phyloP scores from a whole-genome alignment of 2,888 invertebrate species.

The Papilio protenor region DNA sequence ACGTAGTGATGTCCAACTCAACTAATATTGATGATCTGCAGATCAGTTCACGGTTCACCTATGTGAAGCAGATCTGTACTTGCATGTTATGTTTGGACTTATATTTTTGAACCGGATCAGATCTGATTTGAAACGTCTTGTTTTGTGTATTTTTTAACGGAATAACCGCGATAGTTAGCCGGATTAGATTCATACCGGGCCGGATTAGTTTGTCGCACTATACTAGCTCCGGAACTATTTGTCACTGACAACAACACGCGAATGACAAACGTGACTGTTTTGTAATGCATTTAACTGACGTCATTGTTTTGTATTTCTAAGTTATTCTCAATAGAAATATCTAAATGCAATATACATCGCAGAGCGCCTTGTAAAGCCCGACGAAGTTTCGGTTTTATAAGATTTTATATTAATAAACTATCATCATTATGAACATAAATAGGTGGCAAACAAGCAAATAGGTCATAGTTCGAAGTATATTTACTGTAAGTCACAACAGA shows the following conservation, averaged over 20 bases:
- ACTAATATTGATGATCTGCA: too few species aligned
- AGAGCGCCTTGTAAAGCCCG: background rate
- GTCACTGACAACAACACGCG: conserved; percentile 35
- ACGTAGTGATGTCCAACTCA: too few species aligned
- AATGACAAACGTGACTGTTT: conserved; percentile 17
- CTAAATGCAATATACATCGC: background rate
- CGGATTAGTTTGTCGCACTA: background rate
- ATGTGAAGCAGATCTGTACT: too few species aligned
- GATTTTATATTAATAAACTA: background rate
- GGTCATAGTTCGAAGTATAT: background rate
- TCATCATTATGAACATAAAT: background rate
- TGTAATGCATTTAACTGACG: conserved; percentile 16
- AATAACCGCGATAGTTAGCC: too few species aligned
- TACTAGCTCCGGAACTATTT: conserved; percentile 31
- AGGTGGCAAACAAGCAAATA: background rate
- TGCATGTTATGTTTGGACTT: too few species aligned
- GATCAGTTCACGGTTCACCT: too few species aligned
- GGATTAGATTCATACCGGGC: background rate
- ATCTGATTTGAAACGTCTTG: too few species aligned
- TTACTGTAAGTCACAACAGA: background rate
- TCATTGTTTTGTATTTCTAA: conserved; percentile 3
- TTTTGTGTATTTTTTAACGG: too few species aligned
- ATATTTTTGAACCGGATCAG: too few species aligned
- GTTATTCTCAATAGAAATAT: background rate
- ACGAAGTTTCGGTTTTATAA: background rate